phyloP scores from a whole-genome alignment of 2,797 vertebrate species.

The Neosalanx taihuensis region DNA sequence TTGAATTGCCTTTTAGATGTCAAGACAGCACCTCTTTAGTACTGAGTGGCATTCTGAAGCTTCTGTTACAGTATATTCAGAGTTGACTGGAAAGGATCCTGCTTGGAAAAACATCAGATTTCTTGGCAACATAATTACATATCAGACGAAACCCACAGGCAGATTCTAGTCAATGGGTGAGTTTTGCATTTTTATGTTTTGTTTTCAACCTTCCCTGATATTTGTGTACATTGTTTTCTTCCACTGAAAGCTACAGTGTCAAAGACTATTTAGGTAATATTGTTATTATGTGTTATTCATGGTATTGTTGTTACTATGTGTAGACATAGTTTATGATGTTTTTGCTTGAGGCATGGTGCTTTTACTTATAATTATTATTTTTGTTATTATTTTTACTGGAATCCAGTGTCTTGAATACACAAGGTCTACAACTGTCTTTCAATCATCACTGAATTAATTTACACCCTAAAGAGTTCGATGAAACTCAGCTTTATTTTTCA shows the following conservation, averaged over 20 bases:
- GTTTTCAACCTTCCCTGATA: slow-evolving; percentile 15
- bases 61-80: background rate
- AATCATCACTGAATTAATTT: background rate
- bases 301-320: slow-evolving; percentile 40
- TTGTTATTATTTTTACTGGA: slow-evolving; percentile 6
- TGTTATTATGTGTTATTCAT: slow-evolving; percentile 38
- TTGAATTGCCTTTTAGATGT: slow-evolving; percentile 57
- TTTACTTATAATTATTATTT: background rate
- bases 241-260: slow-evolving; percentile 36
- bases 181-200: slow-evolving; percentile 25
- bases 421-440: background rate
- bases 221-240: slow-evolving; percentile 29
- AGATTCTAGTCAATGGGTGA: slow-evolving; percentile 26
- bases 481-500: slow-evolving; percentile 27
- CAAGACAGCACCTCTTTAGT: slow-evolving; percentile 46
- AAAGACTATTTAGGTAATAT: background rate
- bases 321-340: slow-evolving; percentile 19
- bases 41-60: slow-evolving; percentile 40
- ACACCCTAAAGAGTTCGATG: background rate
- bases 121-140: slow-evolving; percentile 33
- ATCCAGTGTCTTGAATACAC: background rate
- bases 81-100: background rate
- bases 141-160: slow-evolving; percentile 17
- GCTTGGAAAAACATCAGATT: slow-evolving; percentile 27
- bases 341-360: background rate